Evolutionary conservation across 2,113 vertebrate genomes (phyloP).

Genomic region (Sorex fumeus): DNA sequence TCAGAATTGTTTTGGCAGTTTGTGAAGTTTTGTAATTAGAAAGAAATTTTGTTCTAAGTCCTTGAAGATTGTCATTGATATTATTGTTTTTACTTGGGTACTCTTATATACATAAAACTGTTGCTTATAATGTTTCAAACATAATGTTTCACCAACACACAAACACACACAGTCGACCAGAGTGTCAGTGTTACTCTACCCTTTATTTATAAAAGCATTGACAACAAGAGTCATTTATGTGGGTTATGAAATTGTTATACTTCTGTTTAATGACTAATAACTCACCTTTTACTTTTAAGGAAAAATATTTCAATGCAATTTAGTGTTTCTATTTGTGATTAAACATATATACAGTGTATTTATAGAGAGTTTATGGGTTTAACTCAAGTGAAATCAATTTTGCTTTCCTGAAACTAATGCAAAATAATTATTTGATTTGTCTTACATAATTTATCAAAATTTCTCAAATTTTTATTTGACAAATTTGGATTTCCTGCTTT

Average conservation of each 20-base stretch:
- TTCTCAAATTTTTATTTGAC: constrained; percentile 3
- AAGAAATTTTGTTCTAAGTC: no score
- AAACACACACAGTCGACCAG: no score
- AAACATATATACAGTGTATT: neutral
- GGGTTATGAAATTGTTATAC: neutral
- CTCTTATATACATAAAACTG: no score
- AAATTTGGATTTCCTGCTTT: constrained; percentile 50
- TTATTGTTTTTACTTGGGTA: no score
- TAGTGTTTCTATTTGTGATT: constrained; percentile 11
- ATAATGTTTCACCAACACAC: no score
- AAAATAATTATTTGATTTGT: neutral
- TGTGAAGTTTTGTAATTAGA: no score
- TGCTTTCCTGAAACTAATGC: constrained; percentile 28
- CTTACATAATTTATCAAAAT: neutral
- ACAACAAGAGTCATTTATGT: constrained; percentile 4
- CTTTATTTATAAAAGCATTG: neutral
- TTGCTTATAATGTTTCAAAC: no score
- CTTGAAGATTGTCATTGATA: no score
- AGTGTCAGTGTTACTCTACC: no score
- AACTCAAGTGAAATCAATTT: neutral
- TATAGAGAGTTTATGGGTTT: neutral
- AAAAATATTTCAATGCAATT: neutral
- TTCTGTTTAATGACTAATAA: neutral
- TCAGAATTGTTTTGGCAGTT: no score
- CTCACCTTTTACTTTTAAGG: neutral